Conservation (phyloP, 1,140 invertebrate species). For the Campoletis sonorensis region DNA sequence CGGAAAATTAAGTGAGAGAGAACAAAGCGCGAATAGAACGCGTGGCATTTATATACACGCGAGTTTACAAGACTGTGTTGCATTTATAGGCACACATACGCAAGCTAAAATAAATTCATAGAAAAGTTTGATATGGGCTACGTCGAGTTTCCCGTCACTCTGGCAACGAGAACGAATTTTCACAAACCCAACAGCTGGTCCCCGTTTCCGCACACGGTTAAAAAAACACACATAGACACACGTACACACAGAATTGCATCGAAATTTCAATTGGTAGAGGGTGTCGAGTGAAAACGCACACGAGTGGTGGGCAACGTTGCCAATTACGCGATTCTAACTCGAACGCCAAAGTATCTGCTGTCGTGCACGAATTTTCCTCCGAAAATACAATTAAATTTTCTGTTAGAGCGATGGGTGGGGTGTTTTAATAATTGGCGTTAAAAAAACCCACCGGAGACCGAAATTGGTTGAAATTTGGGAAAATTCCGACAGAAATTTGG, state of each 20-base stretch:
- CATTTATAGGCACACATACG: no score
- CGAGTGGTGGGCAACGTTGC: neutral
- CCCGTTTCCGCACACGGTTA: neutral
- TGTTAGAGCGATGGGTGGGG: neutral
- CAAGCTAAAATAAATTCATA: no score
- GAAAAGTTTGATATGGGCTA: no score
- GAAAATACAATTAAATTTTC: neutral
- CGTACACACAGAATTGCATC: neutral
- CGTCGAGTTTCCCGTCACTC: neutral
- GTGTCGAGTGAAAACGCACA: neutral
- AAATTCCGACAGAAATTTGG: no score
- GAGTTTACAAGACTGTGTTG: neutral
- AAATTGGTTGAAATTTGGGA: no score
- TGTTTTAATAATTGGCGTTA: neutral
- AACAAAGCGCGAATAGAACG: neutral
- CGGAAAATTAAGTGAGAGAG: slow-evolving; percentile 2
- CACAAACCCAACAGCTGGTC: neutral
- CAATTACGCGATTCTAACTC: slow-evolving; percentile 43
- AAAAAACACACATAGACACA: neutral
- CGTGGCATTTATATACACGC: neutral
- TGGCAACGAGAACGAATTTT: slow-evolving; percentile 2
- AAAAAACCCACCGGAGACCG: neutral
- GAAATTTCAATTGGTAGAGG: neutral
- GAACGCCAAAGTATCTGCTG: slow-evolving; percentile 6
- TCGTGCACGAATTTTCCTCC: neutral